Evolutionary conservation across 37 sponge, comb jelly and placozoan species (phyloP), one percentile per base, ranked within the genome.

Genomic region (Cladorhizidae sp.): DNA sequence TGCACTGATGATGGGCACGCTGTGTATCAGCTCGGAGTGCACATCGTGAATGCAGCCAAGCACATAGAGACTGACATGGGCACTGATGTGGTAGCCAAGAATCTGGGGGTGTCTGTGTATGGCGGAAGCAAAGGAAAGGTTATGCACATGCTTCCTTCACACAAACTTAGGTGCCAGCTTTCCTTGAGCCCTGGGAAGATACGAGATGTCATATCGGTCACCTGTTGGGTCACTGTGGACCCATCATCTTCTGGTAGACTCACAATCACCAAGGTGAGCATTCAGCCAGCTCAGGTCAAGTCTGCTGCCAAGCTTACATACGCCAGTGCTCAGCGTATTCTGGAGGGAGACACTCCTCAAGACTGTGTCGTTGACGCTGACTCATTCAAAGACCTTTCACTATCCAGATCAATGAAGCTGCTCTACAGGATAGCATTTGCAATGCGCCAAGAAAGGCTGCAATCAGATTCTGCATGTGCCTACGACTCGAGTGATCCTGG

Each of bases 1-100:
- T 49, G 11, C 5, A 63, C 26, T 23, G 50, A 67, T 33, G 72
- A 35, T 26, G n/a, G 33, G 41, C 22, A 31, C 0, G 57, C 36
- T 21, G n/a, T 21, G 8, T 93, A 83, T 72, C 35, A 85, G 70
- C 49, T 93, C 25, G 93, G 79, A 33, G 86, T 93, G 0, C 86
- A 85, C 32, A 85, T 93, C 18, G 45, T 77, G 31, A 80, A 85
- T 73, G 82, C 76, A 23, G 82, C 79, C 11, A 75, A 81, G 36
- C 64, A 69, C 29, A 72, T 87, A 0, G 26, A 49, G 9, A 5
- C 33, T 1, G 61, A 36, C 2, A 42, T 18, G 9, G 18, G 25
- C 38, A 17, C 35, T 0, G 88, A 92, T 40, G 64, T 57, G 36
- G 17, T 1, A 43, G 89, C 93, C 28, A 0, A 26, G 0, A 1